These are phyloP conservation scores for Ophioderma brevispina DNA, from an alignment of 35 echinoderm and acorn worm genomes.

Conservation along the genomic window DNA sequence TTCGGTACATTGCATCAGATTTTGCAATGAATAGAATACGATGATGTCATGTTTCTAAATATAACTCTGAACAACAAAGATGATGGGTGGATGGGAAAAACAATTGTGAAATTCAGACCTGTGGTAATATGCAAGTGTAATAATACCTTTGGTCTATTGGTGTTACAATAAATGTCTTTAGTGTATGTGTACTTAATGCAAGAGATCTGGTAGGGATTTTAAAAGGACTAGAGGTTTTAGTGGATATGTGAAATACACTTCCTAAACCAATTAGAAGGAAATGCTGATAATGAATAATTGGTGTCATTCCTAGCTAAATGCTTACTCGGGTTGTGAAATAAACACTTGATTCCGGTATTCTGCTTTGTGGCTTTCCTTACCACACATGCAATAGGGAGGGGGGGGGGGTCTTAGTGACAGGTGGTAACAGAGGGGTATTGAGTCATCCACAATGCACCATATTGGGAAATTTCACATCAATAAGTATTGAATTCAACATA, in stretches of 20 bases:
- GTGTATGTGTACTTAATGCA: too few species aligned
- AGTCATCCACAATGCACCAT: too few species aligned
- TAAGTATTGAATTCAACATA: too few species aligned
- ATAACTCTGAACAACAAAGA: background rate
- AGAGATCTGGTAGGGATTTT: too few species aligned
- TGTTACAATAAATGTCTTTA: background rate
- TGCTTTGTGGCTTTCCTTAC: too few species aligned
- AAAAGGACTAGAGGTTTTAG: background rate
- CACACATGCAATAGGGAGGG: too few species aligned
- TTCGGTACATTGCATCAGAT: background rate
- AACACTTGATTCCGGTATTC: too few species aligned
- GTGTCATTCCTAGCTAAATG: background rate
- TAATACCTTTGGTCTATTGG: background rate
- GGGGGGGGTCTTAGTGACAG: too few species aligned
- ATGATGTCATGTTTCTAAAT: constrained; percentile 10
- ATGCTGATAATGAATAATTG: background rate
- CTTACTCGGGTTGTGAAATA: background rate
- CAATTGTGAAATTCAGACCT: background rate
- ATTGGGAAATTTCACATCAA: too few species aligned
- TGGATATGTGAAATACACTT: background rate
- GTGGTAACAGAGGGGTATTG: too few species aligned
- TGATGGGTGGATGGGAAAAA: background rate
- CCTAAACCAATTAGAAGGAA: background rate
- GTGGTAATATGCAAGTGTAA: background rate
- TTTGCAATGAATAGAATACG: background rate